A percentile compares a stretch with the other conserved stretches of the same genome.
phyloP scores from a whole-genome alignment of 2,797 vertebrate genomes.

The Gymnoscopelus braueri region DNA sequence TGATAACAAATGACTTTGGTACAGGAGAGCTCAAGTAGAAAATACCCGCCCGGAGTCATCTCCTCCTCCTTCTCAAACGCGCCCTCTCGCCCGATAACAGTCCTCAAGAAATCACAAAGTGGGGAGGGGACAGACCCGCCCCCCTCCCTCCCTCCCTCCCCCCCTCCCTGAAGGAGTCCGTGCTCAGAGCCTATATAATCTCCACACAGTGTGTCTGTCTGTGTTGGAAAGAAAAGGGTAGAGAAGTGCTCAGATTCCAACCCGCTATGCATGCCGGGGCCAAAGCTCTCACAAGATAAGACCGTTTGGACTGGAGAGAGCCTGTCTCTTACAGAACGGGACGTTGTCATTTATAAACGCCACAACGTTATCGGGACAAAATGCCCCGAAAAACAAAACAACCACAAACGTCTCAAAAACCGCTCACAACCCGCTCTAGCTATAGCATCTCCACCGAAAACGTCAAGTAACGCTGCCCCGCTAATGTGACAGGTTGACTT shows the following conservation, averaged over 20 bases:
- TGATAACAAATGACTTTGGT: constrained; percentile 60
- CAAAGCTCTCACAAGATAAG: constrained; percentile 11
- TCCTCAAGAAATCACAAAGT: constrained; percentile 64
- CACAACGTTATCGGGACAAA: too few relatives aligned
- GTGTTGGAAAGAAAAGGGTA: not conserved
- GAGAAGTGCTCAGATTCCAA: not conserved
- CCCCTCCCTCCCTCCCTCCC: too few relatives aligned
- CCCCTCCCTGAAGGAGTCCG: constrained; percentile 7
- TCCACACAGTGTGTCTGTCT: constrained; percentile 20
- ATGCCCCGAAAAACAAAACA: too few relatives aligned
- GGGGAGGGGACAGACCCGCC: constrained; percentile 12
- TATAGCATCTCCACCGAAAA: too few relatives aligned
- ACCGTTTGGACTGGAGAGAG: not conserved
- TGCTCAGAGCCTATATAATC: constrained; percentile 36
- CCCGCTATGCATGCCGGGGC: not conserved
- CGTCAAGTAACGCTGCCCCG: too few relatives aligned
- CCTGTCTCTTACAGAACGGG: not conserved
- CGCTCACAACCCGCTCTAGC: too few relatives aligned
- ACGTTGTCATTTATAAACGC: too few relatives aligned
- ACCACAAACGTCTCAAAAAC: too few relatives aligned
- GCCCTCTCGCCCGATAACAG: constrained; percentile 56
- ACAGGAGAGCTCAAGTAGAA: constrained; percentile 51
- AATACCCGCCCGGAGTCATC: constrained; percentile 25
- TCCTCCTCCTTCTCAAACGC: constrained; percentile 29
- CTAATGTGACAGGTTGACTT: too few relatives aligned